These are phyloP conservation scores for Hyphantria cunea DNA, from an alignment of 1,140 invertebrate species.

Conservation along the genomic window DNA sequence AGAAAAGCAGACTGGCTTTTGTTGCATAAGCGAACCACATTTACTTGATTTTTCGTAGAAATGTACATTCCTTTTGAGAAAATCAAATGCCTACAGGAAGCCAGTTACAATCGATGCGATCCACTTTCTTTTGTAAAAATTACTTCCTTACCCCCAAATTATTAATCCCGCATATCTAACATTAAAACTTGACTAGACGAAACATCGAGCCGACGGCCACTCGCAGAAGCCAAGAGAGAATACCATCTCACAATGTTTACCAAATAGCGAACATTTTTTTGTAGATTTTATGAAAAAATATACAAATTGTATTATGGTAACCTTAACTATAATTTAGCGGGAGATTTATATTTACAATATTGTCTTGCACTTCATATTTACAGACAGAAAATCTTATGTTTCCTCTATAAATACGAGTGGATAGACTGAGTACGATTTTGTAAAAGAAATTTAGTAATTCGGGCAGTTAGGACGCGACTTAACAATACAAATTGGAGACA, in stretches of 20 bases:
- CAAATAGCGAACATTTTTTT: conserved; percentile 51
- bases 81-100: conserved; percentile 43
- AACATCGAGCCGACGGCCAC: conserved; percentile 41
- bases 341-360: conserved; percentile 18
- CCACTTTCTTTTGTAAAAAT: conserved; percentile 39
- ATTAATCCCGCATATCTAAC: conserved; percentile 52
- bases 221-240: background rate
- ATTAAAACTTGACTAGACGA: conserved; percentile 74
- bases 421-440: too few relatives aligned
- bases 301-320: conserved; percentile 65
- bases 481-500: conserved; percentile 1
- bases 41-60: conserved; percentile 27
- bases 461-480: conserved; percentile 26
- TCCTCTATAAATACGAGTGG: conserved; percentile 15
- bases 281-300: conserved; percentile 67
- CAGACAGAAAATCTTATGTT: conserved; percentile 19
- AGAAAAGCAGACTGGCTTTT: conserved; percentile 19
- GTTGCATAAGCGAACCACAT: conserved; percentile 20
- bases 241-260: conserved; percentile 56
- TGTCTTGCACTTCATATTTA: conserved; percentile 16
- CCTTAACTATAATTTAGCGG: conserved; percentile 53
- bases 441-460: background rate
- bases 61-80: conserved; percentile 20
- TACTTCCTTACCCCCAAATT: conserved; percentile 40
- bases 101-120: conserved; percentile 41